phyloP scores from a whole-genome alignment of 2,113 vertebrate genomes.

The Corythoichthys intestinalis region DNA sequence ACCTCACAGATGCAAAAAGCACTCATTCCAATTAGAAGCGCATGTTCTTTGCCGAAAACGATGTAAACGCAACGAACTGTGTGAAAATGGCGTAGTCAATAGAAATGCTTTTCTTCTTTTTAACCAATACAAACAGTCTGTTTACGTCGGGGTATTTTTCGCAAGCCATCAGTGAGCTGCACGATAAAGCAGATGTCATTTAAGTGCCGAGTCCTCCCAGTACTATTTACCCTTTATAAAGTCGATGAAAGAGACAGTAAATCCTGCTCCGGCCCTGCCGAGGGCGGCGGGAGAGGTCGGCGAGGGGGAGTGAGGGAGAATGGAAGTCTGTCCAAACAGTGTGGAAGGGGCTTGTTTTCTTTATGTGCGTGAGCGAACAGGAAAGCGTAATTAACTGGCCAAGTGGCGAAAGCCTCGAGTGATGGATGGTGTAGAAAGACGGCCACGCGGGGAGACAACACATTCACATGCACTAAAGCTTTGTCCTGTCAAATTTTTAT shows the following conservation, averaged over 20 bases:
- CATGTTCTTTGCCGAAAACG: constrained; percentile 40
- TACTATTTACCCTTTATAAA: constrained; percentile 14
- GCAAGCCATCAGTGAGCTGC: not conserved
- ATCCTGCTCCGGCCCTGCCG: constrained; percentile 20
- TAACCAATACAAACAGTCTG: not conserved
- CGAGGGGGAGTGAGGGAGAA: constrained; percentile 18
- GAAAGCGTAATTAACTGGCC: constrained; percentile 71
- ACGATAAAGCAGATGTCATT: constrained; percentile 22
- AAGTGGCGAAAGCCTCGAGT: constrained; percentile 60
- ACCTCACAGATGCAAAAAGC: constrained; percentile 50
- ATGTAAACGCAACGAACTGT: constrained; percentile 34
- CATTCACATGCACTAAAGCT: constrained; percentile 24
- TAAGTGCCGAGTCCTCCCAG: constrained; percentile 20
- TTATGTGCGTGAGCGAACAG: constrained; percentile 64
- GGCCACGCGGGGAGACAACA: constrained; percentile 29
- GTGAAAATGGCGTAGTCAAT: constrained; percentile 25
- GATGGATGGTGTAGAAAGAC: constrained; percentile 65
- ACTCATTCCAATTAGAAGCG: constrained; percentile 58
- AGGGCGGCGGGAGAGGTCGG: constrained; percentile 17
- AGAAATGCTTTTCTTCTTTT: constrained; percentile 3
- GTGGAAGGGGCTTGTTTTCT: constrained; percentile 69
- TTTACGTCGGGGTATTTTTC: not conserved
- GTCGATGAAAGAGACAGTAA: constrained; percentile 45
- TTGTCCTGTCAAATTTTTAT: constrained; percentile 23
- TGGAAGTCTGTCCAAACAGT: constrained; percentile 69